Evolutionary conservation across 2,797 vertebrate genomes (phyloP), one percentile per base, ranked within the genome.

Genomic region (Thunnus albacares): DNA sequence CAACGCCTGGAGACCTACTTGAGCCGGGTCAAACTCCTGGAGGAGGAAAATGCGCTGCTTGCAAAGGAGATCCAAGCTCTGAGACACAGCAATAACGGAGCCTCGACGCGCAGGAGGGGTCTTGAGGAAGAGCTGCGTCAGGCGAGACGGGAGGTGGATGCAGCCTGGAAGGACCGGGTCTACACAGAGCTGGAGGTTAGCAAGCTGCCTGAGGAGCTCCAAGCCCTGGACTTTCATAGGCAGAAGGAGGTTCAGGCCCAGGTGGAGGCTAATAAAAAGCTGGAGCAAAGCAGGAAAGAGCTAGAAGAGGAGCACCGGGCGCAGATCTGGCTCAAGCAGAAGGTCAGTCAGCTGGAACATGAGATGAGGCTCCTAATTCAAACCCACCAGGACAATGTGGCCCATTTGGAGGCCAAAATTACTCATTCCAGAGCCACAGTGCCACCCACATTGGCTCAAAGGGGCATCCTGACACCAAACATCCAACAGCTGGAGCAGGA

Each of bases 1-100:
- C 94, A 90, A 57, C 94, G 98, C 17, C 94, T 99, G 79, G 98
- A 97, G 80, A 94, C 95, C 3, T 99, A 99, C 83, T 91, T 99
- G 90, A 93, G 94, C 78, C 93, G 96, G 3, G 98, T 99, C 70
- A 96, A 97, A 91, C 90, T 94, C 66, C 93, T 99, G 58, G 98
- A 99, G 83, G 97, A 97, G 89, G 98, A 98, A 78, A 98, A 98
- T 0, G 90, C 94, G 33, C 60, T 87, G 60, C 95, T 99, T 22
- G 79, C 90, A 22, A 73, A 84, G 20, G 95, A 96, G 20, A 93
- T 97, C 82, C 91, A 95, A 65, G 89, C 79, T 41, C 89, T 90
- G 4, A 93, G 94, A 59, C 86, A 75, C 60, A 89, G 86, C 9
- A 62, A 52, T 45, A 92, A 89, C 0, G 79, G 77, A 0, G 90